A percentile compares a stretch with the other conserved stretches of the same genome.
Conservation (phyloP, 2,888 invertebrate genomes). For the Hirtodrosophila cameraria region DNA sequence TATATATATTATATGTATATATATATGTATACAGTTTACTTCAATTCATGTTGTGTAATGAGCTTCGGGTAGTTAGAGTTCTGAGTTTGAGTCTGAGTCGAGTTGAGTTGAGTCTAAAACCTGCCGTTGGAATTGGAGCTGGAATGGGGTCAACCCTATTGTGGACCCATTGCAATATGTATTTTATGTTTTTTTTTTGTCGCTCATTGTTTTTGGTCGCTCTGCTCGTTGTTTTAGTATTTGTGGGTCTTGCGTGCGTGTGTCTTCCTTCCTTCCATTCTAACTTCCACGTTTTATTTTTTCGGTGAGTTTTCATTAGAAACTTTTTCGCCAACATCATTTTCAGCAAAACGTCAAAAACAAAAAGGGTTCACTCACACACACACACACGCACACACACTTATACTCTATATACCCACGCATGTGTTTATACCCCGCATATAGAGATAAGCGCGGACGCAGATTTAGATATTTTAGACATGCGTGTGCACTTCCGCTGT, state of each 20-base stretch:
- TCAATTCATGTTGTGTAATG: constrained; percentile 55
- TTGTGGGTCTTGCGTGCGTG: constrained; percentile 34
- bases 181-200: constrained; percentile 3
- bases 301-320: constrained; percentile 71
- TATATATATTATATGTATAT: background rate
- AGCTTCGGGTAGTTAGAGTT: constrained; percentile 35
- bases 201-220: constrained; percentile 28
- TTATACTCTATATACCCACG: background rate
- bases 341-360: constrained; percentile 63
- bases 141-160: constrained; percentile 31
- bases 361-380: constrained; percentile 66
- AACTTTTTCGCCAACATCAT: constrained; percentile 73
- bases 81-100: background rate
- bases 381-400: background rate
- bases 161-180: constrained; percentile 20
- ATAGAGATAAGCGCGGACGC: constrained; percentile 58
- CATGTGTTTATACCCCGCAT: constrained; percentile 11
- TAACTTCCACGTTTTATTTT: too few species aligned
- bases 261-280: background rate
- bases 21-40: constrained; percentile 16
- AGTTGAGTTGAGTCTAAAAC: too few species aligned
- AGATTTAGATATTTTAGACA: constrained; percentile 81
- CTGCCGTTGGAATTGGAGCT: background rate
- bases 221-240: constrained; percentile 47
- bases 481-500: constrained; percentile 59